phyloP scores from a whole-genome alignment of 1,140 invertebrate species.

The Zaprionus camerounensis region DNA sequence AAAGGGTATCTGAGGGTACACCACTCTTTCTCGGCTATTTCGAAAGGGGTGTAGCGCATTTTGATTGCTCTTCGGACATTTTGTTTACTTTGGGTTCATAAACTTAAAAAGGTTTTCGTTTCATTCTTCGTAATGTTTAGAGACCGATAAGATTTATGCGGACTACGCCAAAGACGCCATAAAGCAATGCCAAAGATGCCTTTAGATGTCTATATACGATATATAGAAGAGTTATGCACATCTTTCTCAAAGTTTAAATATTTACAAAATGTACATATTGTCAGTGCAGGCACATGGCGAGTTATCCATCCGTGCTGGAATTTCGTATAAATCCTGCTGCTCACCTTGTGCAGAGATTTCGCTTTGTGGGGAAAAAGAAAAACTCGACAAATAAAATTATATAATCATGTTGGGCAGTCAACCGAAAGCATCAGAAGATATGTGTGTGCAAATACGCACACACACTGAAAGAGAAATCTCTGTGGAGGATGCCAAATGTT shows the following conservation, averaged over 20 bases:
- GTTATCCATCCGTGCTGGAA: not conserved
- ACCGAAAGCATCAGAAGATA: slow-evolving; percentile 33
- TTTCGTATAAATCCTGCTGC: not conserved
- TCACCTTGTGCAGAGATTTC: not conserved
- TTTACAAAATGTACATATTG: not conserved
- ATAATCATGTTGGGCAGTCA: slow-evolving; percentile 50
- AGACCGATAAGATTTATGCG: slow-evolving; percentile 21
- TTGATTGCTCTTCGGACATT: slow-evolving; percentile 36
- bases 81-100: slow-evolving; percentile 24
- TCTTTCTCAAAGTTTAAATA: not conserved
- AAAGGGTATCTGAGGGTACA: slow-evolving; percentile 2
- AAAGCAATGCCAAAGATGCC: not conserved
- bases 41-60: slow-evolving; percentile 16
- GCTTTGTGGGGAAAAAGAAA: slow-evolving; percentile 6
- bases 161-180: slow-evolving; percentile 6
- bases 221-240: no score
- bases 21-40: not conserved
- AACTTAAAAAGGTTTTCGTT: slow-evolving; percentile 16
- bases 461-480: not conserved
- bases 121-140: slow-evolving; percentile 2
- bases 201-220: not conserved
- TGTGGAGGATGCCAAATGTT: slow-evolving; percentile 40
- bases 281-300: not conserved
- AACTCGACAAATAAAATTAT: slow-evolving; percentile 33
- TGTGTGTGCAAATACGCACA: not conserved